Conservation (phyloP, 2,888 invertebrate species). For the Beris morrisii region DNA sequence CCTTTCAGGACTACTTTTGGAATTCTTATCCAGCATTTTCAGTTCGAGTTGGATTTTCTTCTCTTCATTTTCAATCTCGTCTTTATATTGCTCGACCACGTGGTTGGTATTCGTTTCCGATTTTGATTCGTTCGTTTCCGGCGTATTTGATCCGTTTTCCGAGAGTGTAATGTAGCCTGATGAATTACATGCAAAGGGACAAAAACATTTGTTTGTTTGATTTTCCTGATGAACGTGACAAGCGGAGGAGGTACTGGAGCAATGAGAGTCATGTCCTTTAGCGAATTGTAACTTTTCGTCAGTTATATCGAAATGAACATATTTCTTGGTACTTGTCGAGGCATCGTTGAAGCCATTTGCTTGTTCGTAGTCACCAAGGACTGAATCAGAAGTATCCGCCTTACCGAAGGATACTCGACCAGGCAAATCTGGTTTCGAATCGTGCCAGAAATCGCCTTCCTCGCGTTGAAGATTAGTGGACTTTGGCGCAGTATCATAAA, state of each 20-base stretch:
- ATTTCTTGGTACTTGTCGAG: constrained; percentile 46
- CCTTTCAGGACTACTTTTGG: constrained; percentile 1
- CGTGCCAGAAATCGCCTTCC: constrained; percentile 34
- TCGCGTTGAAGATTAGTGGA: neutral
- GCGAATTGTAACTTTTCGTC: constrained; percentile 43
- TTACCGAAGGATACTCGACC: constrained; percentile 55
- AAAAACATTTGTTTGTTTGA: constrained; percentile 49
- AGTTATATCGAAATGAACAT: constrained; percentile 51
- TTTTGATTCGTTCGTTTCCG: neutral
- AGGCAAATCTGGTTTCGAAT: constrained; percentile 50
- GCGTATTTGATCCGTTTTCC: constrained; percentile 12
- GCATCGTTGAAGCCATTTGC: constrained; percentile 45
- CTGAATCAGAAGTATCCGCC: constrained; percentile 45
- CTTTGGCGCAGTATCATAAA: too few relatives aligned
- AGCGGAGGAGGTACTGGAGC: neutral
- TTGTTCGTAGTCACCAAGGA: constrained; percentile 52
- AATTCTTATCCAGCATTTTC: constrained; percentile 19
- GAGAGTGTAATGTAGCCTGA: constrained; percentile 20
- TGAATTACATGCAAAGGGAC: constrained; percentile 33
- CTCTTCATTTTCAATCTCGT: constrained; percentile 24
- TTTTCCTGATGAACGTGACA: constrained; percentile 39
- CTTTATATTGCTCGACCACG: constrained; percentile 18
- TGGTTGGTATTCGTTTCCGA: constrained; percentile 3
- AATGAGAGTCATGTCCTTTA: constrained; percentile 2
- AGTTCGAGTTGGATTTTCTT: constrained; percentile 16